Percentiles rank a stretch among this genome's conserved stretches.
These are phyloP conservation scores for Pangasius larnaudii DNA, from an alignment of 2,797 vertebrate genomes.

Conservation along the genomic window DNA sequence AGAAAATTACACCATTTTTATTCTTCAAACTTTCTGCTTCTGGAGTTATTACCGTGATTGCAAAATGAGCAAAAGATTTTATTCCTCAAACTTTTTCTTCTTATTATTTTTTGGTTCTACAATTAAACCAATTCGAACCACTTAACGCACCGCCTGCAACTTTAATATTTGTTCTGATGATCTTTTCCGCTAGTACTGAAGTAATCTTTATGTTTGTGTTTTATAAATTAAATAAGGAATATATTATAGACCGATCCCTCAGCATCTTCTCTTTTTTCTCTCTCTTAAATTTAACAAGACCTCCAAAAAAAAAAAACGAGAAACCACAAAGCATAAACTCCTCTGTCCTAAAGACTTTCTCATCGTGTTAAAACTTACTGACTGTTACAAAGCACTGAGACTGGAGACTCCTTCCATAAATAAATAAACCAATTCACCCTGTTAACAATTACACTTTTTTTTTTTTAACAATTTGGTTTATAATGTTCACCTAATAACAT, in stretches of 20 bases:
- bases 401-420: too few species aligned
- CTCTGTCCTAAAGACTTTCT: neutral
- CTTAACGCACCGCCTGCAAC: neutral
- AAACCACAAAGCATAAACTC: too few species aligned
- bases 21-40: neutral
- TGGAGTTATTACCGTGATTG: neutral
- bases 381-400: too few species aligned
- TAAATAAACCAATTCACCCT: too few species aligned
- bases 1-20: neutral
- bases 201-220: neutral
- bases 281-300: neutral
- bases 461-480: too few species aligned
- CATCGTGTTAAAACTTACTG: neutral
- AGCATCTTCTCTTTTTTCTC: neutral
- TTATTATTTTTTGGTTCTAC: neutral
- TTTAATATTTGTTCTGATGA: neutral
- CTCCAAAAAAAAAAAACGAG: too few species aligned
- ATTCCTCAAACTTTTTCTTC: neutral
- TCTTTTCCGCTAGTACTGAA: neutral
- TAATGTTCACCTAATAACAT: too few species aligned
- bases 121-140: neutral
- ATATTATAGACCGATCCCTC: neutral
- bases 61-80: neutral
- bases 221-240: neutral
- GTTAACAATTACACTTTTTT: too few species aligned